Evolutionary conservation across 2,888 invertebrate genomes (phyloP), one percentile per base, ranked within the genome.

Genomic region (Lumbricus terrestris): DNA sequence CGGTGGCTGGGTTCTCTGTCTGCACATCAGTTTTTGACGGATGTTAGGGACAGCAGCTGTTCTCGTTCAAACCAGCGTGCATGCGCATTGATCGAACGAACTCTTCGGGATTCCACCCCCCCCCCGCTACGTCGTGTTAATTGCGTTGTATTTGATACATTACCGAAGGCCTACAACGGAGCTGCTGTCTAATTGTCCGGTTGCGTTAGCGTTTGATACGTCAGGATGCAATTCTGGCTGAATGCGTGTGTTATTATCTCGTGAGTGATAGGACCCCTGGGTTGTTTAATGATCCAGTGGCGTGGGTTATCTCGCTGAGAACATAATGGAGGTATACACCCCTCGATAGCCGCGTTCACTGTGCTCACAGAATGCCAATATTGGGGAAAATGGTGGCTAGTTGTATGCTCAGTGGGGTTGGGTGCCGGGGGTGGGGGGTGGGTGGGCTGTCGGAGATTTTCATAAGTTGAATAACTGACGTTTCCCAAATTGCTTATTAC

Each of bases 221-320:
- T n/a, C 69, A 69, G 29, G 6, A 3, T n/a, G n/a, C 69, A 69
- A n/a, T 69, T 29, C 29, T n/a, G 69, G 69, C 69, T 69, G 2
- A 69, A 69, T 69, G 69, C 69, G 4, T 69, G n/a, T n/a, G 69
- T 11, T n/a, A 69, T n/a, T n/a, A 69, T 16, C 69, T 69, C 29
- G 11, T 5, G 69, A n/a, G 2, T 69, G 8, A n/a, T 69, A n/a
- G 29, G 4, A 69, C n/a, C 69, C n/a, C 1, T 69, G 69, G 69
- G 69, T n/a, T 69, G n/a, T 69, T 69, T n/a, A 69, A 69, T 69
- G 69, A 69, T 69, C n/a, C 69, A 69, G 69, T 69, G 69, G 69
- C 23, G 23, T 69, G 69, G 69, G n/a, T 69, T 29, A 40, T 40
- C 16, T 40, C 8, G 8, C 69, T n/a, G 69, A 69, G 29, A n/a